These are phyloP conservation scores for Chromobotia macracanthus DNA, from an alignment of 2,797 vertebrate species.

Conservation along the genomic window DNA sequence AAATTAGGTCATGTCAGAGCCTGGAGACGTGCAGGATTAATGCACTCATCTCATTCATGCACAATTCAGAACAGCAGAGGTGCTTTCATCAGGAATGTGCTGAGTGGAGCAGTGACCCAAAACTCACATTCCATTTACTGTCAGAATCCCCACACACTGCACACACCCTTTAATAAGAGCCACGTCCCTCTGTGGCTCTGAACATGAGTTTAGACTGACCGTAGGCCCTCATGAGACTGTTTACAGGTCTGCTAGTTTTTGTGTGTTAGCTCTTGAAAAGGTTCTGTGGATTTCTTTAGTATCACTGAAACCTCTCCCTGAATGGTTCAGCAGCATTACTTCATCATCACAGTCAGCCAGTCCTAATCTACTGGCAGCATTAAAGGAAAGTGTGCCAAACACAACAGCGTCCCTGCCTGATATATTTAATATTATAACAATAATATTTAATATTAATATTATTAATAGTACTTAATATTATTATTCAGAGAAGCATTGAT, in stretches of 20 bases:
- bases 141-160: conserved; percentile 35
- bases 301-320: neutral
- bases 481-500: conserved; percentile 11
- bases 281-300: neutral
- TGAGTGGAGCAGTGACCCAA: conserved; percentile 43
- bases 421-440: too few relatives aligned
- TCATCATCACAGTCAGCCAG: neutral
- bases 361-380: conserved; percentile 16
- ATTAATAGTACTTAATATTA: too few relatives aligned
- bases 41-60: conserved; percentile 62
- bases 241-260: neutral
- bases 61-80: conserved; percentile 58
- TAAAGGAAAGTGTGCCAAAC: conserved; percentile 29
- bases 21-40: conserved; percentile 58
- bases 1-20: conserved; percentile 59
- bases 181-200: neutral
- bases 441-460: too few relatives aligned
- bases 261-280: neutral
- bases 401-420: conserved; percentile 1
- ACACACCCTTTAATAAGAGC: neutral
- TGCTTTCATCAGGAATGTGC: conserved; percentile 55
- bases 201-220: neutral
- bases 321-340: neutral
- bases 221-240: neutral
- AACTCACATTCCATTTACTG: conserved; percentile 36